Base-by-base conservation (phyloP, 64 coral and sea anemone species). In the Montipora capricornis region DNA sequence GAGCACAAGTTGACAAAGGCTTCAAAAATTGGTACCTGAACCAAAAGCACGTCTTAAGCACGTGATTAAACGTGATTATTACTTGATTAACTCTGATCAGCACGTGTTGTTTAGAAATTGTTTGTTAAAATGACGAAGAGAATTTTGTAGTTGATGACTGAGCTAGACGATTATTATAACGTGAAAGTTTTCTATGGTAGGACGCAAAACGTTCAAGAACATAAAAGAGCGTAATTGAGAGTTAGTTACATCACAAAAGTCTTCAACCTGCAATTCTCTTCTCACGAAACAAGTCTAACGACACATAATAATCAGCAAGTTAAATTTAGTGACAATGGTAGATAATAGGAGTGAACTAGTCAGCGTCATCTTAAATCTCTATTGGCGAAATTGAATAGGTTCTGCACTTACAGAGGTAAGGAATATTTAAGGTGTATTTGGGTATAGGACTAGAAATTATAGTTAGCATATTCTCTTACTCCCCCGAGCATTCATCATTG, bases 351-450 rank as follows among this genome's bases (percentile, higher is more conserved):
- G 47, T 45, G 66, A 46, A 68, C 29, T 67, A 68, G 60, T 84
- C 44, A 47, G 81, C 13, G 59, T 19, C 44, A 66, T 47, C 80
- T 58, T 60, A 37, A 53, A 81, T 19, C 48, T 48, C 49, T 48
- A 52, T 84, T 68, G 26, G 37, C 81, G 46, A 8, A 49, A 70
- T 71, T 49, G 47, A 86, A 71, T 49, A 71, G 47, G 64, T 86
- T 86, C 82, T 86, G 82, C 82, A 86, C 47, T 49, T 16, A 50
- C 14, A 48, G 47, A 73, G 46, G 29, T 22, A 86, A 5, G 82
- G 44, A 86, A 71, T 70, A 86, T 10, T 73, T 49, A 86, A 86
- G 66, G 81, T 71, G 48, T 71, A 86, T 86, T 86, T 86, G 82
- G 82, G 82, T 86, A 71, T 50, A 86, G 82, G 64, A 86, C 64